Conservation (phyloP, 2,888 invertebrate genomes). For the Drymonia ruficornis region DNA sequence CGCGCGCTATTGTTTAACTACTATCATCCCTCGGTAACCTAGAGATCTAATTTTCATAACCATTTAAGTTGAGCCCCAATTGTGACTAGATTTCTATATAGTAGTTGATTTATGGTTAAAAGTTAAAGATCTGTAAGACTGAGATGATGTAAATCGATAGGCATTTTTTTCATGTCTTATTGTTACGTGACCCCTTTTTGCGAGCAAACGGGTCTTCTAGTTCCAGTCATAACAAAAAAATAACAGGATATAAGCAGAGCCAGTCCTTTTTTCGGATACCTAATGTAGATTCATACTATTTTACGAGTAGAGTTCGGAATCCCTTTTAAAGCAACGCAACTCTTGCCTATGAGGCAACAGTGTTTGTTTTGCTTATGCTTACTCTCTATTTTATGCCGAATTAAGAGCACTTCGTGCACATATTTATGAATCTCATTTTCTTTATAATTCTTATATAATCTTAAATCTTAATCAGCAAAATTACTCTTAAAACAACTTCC, state of each 20-base stretch:
- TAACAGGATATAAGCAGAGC: neutral
- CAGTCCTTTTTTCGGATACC: neutral
- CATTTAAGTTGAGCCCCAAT: conserved; percentile 4
- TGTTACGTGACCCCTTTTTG: neutral
- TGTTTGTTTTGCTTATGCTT: neutral
- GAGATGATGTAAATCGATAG: conserved; percentile 10
- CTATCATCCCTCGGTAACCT: conserved; percentile 20
- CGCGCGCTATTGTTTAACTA: conserved; percentile 22
- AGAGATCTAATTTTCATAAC: neutral
- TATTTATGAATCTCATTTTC: conserved; percentile 34
- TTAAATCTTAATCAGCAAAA: neutral
- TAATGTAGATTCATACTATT: neutral
- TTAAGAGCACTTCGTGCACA: conserved; percentile 29
- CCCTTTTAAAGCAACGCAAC: neutral
- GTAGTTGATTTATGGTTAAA: conserved; percentile 24
- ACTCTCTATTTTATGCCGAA: neutral
- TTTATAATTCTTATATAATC: conserved; percentile 6
- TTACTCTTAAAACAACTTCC: neutral
- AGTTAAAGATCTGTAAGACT: conserved; percentile 47
- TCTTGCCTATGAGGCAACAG: too few species aligned
- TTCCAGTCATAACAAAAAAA: neutral
- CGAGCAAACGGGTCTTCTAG: neutral
- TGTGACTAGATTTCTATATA: neutral
- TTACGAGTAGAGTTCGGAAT: neutral
- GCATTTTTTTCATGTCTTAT: conserved; percentile 6